Evolutionary conservation across 2,888 invertebrate genomes (phyloP).

Genomic region (Meta bourneti): DNA sequence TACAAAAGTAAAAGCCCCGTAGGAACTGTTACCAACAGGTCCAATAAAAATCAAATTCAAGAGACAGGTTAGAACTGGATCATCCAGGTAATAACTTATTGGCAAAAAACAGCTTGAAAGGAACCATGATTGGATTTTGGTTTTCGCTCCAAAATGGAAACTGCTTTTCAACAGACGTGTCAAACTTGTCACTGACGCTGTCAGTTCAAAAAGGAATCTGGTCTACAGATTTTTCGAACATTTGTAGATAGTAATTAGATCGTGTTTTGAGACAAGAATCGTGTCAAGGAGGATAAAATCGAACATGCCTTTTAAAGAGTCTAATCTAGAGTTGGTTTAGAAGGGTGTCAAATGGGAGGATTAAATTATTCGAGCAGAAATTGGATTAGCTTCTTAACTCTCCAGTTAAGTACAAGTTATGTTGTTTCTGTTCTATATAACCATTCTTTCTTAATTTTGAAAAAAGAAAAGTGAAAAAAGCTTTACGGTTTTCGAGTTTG

Average conservation of each 20-base stretch:
- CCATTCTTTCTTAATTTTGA: no score
- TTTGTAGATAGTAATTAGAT: conserved; percentile 16
- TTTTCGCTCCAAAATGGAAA: not conserved
- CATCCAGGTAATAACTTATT: conserved; percentile 29
- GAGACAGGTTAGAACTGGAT: conserved; percentile 46
- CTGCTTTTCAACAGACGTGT: not conserved
- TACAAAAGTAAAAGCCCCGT: conserved; percentile 4
- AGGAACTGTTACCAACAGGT: not conserved
- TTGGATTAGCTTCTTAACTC: not conserved
- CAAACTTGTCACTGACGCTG: conserved; percentile 14
- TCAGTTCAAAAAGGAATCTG: not conserved
- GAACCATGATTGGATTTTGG: conserved; percentile 8
- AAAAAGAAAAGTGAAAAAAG: no score
- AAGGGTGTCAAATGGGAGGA: not conserved
- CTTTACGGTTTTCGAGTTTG: no score
- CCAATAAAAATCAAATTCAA: not conserved
- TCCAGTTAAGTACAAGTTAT: not conserved
- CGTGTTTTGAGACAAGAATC: not conserved
- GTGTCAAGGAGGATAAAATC: conserved; percentile 16
- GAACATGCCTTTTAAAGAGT: not conserved
- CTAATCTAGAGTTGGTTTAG: not conserved
- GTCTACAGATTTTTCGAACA: conserved; percentile 21
- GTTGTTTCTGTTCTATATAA: not conserved
- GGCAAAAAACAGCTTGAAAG: not conserved
- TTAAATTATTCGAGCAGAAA: not conserved